A percentile compares a stretch with the other conserved stretches of the same genome.
Evolutionary conservation across 2,888 invertebrate species (phyloP).

Genomic region (Drosophila macrospina): DNA sequence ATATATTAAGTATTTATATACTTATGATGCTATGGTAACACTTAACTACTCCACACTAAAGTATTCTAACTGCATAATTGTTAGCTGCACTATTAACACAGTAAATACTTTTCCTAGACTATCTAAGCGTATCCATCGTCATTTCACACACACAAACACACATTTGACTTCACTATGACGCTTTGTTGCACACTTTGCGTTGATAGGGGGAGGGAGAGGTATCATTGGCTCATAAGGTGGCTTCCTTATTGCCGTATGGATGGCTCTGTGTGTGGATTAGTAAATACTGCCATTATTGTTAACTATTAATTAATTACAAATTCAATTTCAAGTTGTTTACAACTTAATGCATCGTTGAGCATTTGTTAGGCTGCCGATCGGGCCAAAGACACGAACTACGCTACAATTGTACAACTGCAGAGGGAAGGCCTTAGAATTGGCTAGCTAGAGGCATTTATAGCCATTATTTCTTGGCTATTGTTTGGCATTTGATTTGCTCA

Average conservation of each 20-base stretch:
- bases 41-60: too few relatives aligned
- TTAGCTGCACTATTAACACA: background rate
- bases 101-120: conserved; percentile 2
- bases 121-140: conserved; percentile 39
- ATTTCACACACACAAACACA: conserved; percentile 29
- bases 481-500: conserved; percentile 63
- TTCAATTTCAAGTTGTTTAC: conserved; percentile 60
- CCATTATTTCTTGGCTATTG: conserved; percentile 24
- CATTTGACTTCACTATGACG: conserved; percentile 36
- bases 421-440: conserved; percentile 44
- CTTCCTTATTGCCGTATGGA: conserved; percentile 61
- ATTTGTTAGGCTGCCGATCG: conserved; percentile 48
- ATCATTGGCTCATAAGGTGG: conserved; percentile 41
- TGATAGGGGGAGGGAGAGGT: conserved; percentile 15
- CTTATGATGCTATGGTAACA: too few relatives aligned
- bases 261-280: conserved; percentile 8
- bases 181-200: conserved; percentile 31
- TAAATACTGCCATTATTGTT: background rate
- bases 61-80: background rate
- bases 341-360: conserved; percentile 63
- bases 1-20: too few relatives aligned
- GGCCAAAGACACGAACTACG: conserved; percentile 7
- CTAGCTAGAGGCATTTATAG: conserved; percentile 24
- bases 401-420: background rate
- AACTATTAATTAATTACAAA: conserved; percentile 34